Conservation (phyloP, 1,140 invertebrate genomes). For the Battus philenor region DNA sequence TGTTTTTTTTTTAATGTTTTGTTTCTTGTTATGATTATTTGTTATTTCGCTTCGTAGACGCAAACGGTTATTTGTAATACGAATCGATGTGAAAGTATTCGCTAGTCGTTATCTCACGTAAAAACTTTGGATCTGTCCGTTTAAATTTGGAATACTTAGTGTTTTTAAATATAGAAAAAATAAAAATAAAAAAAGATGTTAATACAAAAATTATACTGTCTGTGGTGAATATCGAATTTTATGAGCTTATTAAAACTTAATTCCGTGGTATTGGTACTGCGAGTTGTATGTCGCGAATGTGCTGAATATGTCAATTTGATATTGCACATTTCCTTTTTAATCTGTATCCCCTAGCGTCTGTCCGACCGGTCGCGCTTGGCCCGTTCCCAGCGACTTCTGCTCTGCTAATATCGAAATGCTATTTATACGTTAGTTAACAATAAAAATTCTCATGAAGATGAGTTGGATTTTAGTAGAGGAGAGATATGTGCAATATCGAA, state of each 20-base stretch:
- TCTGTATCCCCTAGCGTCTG: background rate
- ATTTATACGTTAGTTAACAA: background rate
- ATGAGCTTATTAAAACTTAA: constrained; percentile 72
- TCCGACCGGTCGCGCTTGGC: background rate
- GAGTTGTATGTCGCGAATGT: constrained; percentile 15
- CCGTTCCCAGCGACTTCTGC: background rate
- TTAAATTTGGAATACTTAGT: constrained; percentile 34
- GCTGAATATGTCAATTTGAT: constrained; percentile 37
- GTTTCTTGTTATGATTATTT: constrained; percentile 20
- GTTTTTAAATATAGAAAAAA: constrained; percentile 57
- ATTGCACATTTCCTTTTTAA: constrained; percentile 41
- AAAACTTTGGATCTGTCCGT: constrained; percentile 64
- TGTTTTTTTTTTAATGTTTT: constrained; percentile 18
- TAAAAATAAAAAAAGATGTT: constrained; percentile 27
- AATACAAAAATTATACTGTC: constrained; percentile 52
- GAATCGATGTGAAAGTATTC: constrained; percentile 28
- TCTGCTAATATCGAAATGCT: background rate
- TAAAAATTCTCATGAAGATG: no score
- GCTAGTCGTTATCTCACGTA: constrained; percentile 57
- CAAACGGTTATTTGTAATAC: constrained; percentile 36
- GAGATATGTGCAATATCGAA: constrained; percentile 41
- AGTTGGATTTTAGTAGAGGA: constrained; percentile 12
- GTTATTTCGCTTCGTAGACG: constrained; percentile 54
- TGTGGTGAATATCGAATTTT: constrained; percentile 71
- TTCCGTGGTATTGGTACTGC: constrained; percentile 48